These are phyloP conservation scores for Fukomys damarensis DNA, from an alignment of 2,113 vertebrate species.

Conservation along the genomic window DNA sequence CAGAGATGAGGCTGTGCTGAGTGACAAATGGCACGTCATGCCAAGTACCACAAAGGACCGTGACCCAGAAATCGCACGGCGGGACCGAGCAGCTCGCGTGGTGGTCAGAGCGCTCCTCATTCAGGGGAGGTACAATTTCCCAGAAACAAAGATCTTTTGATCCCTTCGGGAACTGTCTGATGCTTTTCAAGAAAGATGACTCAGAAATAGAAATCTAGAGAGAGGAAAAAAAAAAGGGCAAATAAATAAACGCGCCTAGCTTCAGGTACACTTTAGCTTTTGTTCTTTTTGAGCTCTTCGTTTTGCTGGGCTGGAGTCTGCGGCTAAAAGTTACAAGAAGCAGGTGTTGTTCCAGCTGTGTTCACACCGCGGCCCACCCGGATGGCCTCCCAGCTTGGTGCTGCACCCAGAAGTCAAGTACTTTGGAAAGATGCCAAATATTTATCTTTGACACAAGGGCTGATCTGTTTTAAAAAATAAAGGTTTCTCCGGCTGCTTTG, in stretches of 20 bases:
- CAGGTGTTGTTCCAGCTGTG: not conserved
- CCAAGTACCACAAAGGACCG: not conserved
- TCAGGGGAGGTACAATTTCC: not conserved
- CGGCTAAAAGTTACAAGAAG: not conserved
- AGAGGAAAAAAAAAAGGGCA: not conserved
- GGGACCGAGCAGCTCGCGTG: not conserved
- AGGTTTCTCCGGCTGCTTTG: not conserved
- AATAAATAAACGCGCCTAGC: not conserved
- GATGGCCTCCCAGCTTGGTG: not conserved
- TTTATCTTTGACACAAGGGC: not conserved
- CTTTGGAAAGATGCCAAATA: not conserved
- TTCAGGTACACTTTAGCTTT: not conserved
- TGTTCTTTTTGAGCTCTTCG: not conserved
- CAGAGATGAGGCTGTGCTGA: conserved; percentile 58
- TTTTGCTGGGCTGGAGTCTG: not conserved
- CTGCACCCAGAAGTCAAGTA: not conserved
- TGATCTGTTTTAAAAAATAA: not conserved
- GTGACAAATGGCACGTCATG: not conserved
- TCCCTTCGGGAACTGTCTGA: conserved; percentile 1
- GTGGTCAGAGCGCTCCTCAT: conserved; percentile 52
- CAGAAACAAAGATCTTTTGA: conserved; percentile 59
- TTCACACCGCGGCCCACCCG: not conserved
- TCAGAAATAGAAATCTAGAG: conserved; percentile 47
- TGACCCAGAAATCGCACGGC: conserved; percentile 45
- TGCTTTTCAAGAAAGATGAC: conserved; percentile 54